Conservation (phyloP, 2,888 invertebrate species). For the Brachylomia viminalis region DNA sequence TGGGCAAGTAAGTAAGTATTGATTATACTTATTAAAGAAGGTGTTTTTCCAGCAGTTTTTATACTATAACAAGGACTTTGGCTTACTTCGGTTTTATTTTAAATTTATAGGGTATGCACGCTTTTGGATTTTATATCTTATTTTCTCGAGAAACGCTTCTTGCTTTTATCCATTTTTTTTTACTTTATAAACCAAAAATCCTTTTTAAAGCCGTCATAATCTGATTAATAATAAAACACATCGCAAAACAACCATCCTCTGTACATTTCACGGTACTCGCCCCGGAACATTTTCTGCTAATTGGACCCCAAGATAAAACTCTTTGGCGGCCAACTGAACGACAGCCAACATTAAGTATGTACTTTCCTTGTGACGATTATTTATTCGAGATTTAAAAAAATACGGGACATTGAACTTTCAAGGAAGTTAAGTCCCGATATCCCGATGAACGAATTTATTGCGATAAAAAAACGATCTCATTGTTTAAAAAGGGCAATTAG, state of each 20-base stretch:
- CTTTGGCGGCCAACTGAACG: slow-evolving; percentile 67
- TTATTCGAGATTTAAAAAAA: slow-evolving; percentile 62
- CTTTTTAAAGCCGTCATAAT: slow-evolving; percentile 21
- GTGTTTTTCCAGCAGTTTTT: neutral
- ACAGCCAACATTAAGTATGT: slow-evolving; percentile 60
- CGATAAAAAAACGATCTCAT: slow-evolving; percentile 43
- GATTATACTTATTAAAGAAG: neutral
- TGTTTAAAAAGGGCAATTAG: slow-evolving; percentile 57
- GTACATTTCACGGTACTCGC: slow-evolving; percentile 47
- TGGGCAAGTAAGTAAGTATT: neutral
- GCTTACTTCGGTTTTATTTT: neutral
- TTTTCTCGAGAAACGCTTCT: neutral
- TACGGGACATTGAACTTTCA: slow-evolving; percentile 65
- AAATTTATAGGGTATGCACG: neutral
- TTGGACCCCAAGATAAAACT: slow-evolving; percentile 72
- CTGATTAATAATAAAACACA: slow-evolving; percentile 51
- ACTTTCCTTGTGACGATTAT: slow-evolving; percentile 67
- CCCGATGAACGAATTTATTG: slow-evolving; percentile 51
- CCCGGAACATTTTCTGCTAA: slow-evolving; percentile 71
- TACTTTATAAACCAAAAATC: neutral
- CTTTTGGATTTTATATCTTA: neutral
- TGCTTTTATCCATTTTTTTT: neutral
- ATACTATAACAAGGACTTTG: neutral
- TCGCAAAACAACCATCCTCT: slow-evolving; percentile 15
- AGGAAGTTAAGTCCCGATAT: slow-evolving; percentile 62